Conservation (phyloP, 2,797 vertebrate genomes). For the Labroides dimidiatus region DNA sequence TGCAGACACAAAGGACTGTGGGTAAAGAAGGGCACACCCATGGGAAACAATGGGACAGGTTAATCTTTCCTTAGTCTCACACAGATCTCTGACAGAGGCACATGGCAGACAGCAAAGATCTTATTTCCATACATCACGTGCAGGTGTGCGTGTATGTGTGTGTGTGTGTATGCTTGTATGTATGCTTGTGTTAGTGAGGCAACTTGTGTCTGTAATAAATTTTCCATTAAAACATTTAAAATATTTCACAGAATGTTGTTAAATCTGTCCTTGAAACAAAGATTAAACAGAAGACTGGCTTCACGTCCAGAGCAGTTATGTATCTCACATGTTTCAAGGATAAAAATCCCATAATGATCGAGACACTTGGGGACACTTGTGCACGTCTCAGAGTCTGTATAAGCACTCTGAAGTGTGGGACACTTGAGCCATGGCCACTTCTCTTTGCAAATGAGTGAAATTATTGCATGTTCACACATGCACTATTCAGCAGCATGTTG, state of each 20-base stretch:
- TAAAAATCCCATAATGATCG: constrained; percentile 23
- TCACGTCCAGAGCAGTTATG: not conserved
- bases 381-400: constrained; percentile 13
- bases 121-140: constrained; percentile 16
- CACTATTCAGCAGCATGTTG: constrained; percentile 32
- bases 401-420: constrained; percentile 36
- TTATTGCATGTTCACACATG: not conserved
- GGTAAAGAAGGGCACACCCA: constrained; percentile 6
- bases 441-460: constrained; percentile 34
- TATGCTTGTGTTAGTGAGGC: not conserved
- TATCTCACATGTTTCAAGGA: constrained; percentile 25
- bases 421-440: constrained; percentile 29
- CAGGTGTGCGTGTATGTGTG: constrained; percentile 13
- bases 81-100: constrained; percentile 2
- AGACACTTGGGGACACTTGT: constrained; percentile 36
- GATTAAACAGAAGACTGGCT: not conserved
- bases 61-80: constrained; percentile 1
- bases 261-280: constrained; percentile 7
- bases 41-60: constrained; percentile 40
- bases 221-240: not conserved
- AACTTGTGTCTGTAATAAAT: constrained; percentile 12
- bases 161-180: not conserved
- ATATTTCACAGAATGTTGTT: not conserved
- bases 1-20: constrained; percentile 23
- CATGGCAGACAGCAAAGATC: not conserved